These are phyloP conservation scores for Probosciger aterrimus DNA, from an alignment of 2,113 vertebrate genomes.

Conservation along the genomic window DNA sequence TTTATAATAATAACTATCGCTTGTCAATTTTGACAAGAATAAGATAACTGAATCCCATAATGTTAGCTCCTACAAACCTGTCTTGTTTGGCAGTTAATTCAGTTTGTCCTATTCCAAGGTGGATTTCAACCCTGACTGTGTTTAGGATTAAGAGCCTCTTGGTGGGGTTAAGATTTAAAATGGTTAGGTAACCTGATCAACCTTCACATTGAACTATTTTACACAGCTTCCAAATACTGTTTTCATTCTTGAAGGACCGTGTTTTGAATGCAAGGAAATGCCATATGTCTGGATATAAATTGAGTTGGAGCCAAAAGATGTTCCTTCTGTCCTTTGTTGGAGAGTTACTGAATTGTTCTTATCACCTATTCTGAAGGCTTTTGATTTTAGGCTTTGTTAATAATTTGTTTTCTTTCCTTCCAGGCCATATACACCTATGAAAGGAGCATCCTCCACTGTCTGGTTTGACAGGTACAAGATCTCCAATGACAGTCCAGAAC, in stretches of 20 bases:
- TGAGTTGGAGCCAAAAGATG: neutral
- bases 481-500: conserved; percentile 81
- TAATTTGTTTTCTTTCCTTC: neutral
- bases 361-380: neutral
- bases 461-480: conserved; percentile 93
- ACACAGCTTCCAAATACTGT: neutral
- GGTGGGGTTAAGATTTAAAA: neutral
- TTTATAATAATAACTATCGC: no score
- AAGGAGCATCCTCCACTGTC: conserved; percentile 79
- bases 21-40: neutral
- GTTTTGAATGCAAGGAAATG: neutral
- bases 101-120: neutral
- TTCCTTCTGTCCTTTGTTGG: neutral
- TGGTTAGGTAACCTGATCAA: neutral
- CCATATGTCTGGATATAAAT: neutral
- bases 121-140: neutral
- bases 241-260: neutral
- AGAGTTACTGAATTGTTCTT: neutral
- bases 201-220: neutral
- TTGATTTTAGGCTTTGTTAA: neutral
- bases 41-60: neutral
- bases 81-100: neutral
- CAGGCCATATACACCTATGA: conserved; percentile 88
- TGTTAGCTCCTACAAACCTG: neutral
- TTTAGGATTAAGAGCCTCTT: neutral